Percentiles rank a stretch among this genome's conserved stretches.
Conservation (phyloP, 2,797 vertebrate genomes). For the Luscinia luscinia region DNA sequence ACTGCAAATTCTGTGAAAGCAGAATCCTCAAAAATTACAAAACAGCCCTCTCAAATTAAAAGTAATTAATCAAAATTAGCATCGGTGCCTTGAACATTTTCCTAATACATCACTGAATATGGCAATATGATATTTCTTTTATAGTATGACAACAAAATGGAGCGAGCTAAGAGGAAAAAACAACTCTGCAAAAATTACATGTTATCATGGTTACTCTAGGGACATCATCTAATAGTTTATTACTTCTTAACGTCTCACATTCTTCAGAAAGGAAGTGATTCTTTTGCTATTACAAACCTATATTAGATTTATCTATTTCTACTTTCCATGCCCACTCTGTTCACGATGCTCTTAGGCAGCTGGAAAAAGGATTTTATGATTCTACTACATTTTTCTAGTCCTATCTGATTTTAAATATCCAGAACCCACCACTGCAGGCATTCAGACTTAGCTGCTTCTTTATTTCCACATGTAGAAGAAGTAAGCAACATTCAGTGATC, state of each 20-base stretch:
- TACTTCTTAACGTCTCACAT: conserved; percentile 44
- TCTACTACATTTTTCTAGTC: not conserved
- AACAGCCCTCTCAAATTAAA: not conserved
- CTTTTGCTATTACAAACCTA: conserved; percentile 39
- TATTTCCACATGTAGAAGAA: not conserved
- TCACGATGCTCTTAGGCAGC: not conserved
- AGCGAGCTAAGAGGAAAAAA: conserved; percentile 26
- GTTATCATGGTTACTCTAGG: conserved; percentile 28
- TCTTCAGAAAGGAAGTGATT: conserved; percentile 40
- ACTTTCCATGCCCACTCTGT: not conserved
- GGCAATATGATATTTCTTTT: not conserved
- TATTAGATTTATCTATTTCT: conserved; percentile 37
- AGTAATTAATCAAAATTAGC: not conserved
- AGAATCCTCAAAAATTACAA: not conserved
- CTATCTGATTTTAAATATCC: not conserved
- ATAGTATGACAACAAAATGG: not conserved
- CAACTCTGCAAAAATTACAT: conserved; percentile 21
- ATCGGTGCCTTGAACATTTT: not conserved
- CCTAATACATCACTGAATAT: not conserved
- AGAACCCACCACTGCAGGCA: not conserved
- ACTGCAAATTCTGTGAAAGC: not conserved
- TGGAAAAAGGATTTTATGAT: not conserved
- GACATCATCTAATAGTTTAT: conserved; percentile 5
- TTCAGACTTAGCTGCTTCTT: not conserved
- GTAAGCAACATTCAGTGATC: not conserved